Evolutionary conservation across 2,113 vertebrate genomes (phyloP).

Genomic region (Odocoileus virginianus): DNA sequence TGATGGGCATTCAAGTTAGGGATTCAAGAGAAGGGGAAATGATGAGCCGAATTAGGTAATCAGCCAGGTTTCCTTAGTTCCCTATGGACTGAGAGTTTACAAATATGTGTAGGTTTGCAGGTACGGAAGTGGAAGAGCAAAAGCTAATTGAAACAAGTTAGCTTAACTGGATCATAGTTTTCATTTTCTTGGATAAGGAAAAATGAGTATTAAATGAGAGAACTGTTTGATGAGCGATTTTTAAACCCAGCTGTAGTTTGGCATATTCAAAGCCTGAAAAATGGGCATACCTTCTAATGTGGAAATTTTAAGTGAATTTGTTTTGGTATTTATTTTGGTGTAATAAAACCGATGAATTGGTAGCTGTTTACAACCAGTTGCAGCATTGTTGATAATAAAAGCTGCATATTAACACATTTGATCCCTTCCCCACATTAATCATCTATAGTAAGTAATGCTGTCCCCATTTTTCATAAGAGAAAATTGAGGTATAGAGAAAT

Average conservation of each 20-base stretch:
- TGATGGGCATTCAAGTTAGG: neutral
- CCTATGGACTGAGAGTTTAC: neutral
- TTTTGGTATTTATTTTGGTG: neutral
- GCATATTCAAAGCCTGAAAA: neutral
- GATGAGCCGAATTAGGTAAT: neutral
- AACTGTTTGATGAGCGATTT: slow-evolving; percentile 12
- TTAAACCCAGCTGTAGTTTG: neutral
- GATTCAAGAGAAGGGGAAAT: neutral
- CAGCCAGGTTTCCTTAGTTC: neutral
- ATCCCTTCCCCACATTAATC: neutral
- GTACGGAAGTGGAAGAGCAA: neutral
- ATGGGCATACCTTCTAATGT: neutral
- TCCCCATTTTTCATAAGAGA: slow-evolving; percentile 14
- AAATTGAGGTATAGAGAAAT: neutral
- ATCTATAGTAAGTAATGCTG: neutral
- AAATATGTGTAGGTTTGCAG: neutral
- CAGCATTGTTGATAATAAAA: neutral
- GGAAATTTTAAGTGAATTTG: neutral
- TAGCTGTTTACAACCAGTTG: neutral
- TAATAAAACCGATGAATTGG: neutral
- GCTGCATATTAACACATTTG: neutral
- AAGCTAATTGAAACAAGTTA: neutral
- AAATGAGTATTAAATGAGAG: neutral
- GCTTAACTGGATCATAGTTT: neutral
- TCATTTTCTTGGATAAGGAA: neutral